phyloP scores from a whole-genome alignment of 2,797 vertebrate species.

The Labroides dimidiatus region DNA sequence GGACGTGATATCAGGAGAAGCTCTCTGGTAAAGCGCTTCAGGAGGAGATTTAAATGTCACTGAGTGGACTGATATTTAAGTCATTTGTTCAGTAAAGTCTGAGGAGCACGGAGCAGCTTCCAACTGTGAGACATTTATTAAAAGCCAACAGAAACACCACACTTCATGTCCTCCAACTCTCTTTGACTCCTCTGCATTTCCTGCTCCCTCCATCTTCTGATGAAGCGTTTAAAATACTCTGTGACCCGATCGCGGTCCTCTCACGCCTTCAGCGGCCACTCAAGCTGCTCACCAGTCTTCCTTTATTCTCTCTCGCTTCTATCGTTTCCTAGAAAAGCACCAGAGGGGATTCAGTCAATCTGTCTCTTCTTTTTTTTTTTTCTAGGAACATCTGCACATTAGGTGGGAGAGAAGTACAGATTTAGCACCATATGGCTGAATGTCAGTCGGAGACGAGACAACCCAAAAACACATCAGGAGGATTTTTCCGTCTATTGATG shows the following conservation, averaged over 20 bases:
- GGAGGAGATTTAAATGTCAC: too few species aligned
- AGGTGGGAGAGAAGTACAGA: slow-evolving; percentile 10
- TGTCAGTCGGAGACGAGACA: slow-evolving; percentile 7
- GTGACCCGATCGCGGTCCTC: slow-evolving; percentile 51
- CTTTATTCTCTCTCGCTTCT: slow-evolving; percentile 16
- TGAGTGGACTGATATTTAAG: too few species aligned
- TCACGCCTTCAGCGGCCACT: slow-evolving; percentile 28
- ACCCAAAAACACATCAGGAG: background rate
- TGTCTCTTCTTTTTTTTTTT: slow-evolving; percentile 27
- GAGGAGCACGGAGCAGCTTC: background rate
- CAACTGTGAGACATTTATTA: slow-evolving; percentile 12
- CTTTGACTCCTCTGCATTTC: slow-evolving; percentile 9
- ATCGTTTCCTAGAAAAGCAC: slow-evolving; percentile 37
- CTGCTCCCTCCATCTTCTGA: slow-evolving; percentile 29
- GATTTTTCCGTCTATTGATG: slow-evolving; percentile 7
- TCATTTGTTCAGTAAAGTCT: slow-evolving; percentile 19
- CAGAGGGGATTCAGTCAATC: slow-evolving; percentile 35
- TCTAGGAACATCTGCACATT: slow-evolving; percentile 25
- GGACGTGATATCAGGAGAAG: too few species aligned
- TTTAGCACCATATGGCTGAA: slow-evolving; percentile 19
- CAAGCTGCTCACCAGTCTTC: slow-evolving; percentile 21
- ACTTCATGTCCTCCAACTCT: slow-evolving; percentile 3
- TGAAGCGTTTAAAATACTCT: slow-evolving; percentile 60
- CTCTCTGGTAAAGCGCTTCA: too few species aligned
- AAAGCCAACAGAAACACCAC: slow-evolving; percentile 17